Evolutionary conservation across 2,797 vertebrate genomes (phyloP).

Genomic region (Megaceryle alcyon): DNA sequence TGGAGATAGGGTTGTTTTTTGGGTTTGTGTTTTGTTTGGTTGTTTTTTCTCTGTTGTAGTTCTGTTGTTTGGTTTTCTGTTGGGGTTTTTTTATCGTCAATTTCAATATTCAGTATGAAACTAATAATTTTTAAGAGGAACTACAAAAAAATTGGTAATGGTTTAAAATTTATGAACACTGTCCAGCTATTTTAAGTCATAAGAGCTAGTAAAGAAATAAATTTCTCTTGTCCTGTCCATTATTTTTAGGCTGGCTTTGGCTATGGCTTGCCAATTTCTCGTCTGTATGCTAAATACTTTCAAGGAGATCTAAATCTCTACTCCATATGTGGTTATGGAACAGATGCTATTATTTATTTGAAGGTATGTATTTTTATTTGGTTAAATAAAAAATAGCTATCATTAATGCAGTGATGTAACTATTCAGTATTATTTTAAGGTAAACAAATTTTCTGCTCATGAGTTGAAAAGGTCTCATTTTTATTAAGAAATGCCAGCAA

Average conservation of each 20-base stretch:
- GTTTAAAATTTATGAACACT: not conserved
- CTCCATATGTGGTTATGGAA: constrained; percentile 96
- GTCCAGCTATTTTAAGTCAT: not conserved
- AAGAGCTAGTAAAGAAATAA: not conserved
- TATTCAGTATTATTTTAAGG: not conserved
- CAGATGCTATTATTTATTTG: constrained; percentile 94
- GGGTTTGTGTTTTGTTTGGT: too few relatives aligned
- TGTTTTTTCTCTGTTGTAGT: too few relatives aligned
- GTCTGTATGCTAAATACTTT: constrained; percentile 97
- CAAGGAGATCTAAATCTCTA: constrained; percentile 97
- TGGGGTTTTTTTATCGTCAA: not conserved
- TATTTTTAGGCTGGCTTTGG: constrained; percentile 92
- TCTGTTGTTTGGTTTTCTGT: too few relatives aligned
- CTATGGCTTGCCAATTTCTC: constrained; percentile 96
- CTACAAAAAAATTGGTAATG: not conserved
- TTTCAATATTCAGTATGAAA: not conserved
- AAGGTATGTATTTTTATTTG: constrained; percentile 82
- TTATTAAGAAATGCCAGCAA: not conserved
- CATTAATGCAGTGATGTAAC: not conserved
- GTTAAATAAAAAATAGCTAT: not conserved
- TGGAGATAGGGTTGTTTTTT: not conserved
- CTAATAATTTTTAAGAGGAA: not conserved
- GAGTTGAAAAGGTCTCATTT: not conserved
- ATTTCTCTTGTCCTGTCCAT: not conserved
- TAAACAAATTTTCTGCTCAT: not conserved